Evolutionary conservation across 2,888 invertebrate species (phyloP).

Genomic region (Cerceris rybyensis): DNA sequence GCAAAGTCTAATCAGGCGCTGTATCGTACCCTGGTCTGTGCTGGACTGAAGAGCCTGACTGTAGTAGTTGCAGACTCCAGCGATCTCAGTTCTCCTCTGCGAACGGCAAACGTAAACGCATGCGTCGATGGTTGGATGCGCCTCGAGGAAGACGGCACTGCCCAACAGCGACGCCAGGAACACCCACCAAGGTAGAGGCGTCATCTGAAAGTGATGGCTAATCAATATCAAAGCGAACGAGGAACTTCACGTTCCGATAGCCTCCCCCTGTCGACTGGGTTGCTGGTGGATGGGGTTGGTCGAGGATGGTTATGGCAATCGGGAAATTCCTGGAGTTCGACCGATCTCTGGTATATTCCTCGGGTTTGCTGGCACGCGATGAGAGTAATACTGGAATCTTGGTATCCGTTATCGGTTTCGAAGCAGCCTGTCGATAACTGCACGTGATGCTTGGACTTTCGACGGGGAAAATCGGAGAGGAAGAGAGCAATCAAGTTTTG

Average conservation of each 20-base stretch:
- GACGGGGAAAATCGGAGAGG: neutral
- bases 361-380: conserved; percentile 33
- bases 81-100: conserved; percentile 26
- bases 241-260: conserved; percentile 58
- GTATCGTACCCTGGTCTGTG: conserved; percentile 57
- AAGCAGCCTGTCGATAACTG: conserved; percentile 37
- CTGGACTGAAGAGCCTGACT: conserved; percentile 59
- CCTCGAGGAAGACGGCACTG: conserved; percentile 55
- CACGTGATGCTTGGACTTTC: neutral
- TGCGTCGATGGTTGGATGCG: conserved; percentile 53
- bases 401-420: conserved; percentile 56
- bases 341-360: conserved; percentile 8
- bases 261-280: neutral
- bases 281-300: neutral
- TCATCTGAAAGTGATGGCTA: conserved; percentile 80
- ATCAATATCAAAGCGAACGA: conserved; percentile 76
- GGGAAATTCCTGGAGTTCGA: conserved; percentile 40
- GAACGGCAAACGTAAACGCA: conserved; percentile 56
- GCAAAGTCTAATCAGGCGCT: conserved; percentile 47
- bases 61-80: conserved; percentile 42
- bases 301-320: conserved; percentile 52
- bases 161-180: conserved; percentile 67
- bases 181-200: conserved; percentile 71
- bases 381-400: conserved; percentile 40
- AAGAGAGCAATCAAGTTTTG: neutral